Evolutionary conservation across 2,797 vertebrate species (phyloP), one percentile per base, ranked within the genome.

Genomic region (Microctenopoma steveboyesi): DNA sequence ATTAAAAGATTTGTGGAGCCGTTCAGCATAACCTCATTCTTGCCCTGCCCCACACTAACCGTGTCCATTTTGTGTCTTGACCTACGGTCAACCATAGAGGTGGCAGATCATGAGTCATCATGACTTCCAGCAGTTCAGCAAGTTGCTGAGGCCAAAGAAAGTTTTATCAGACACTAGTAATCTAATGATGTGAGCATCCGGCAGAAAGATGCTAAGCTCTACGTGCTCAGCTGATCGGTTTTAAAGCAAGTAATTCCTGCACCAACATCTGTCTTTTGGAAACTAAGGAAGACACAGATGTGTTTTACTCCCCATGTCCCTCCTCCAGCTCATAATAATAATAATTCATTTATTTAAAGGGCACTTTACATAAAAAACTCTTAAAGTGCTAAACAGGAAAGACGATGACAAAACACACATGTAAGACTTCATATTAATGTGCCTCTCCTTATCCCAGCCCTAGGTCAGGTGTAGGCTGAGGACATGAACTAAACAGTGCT

Each of bases 241-340:
- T 80, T 80, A 74, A 74, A 77, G 53, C 37, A 70, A 65, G 78
- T 78, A 64, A 83, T 62, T 79, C 72, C 70, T 54, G 18, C 35
- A 15, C 15, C 42, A 79, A 72, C 84, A 83, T 85, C 78, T 79
- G 76, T 75, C 68, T 25, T 58, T 49, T 58, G 60, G 14, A 65
- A 69, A 37, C 60, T 79, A 18, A 53, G 14, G 59, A 50, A 45
- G 53, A 40, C 35, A 25, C 16, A 54, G 30, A n/a, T 53, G 42
- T 28, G 49, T 30, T 49, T 39, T 39, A 6, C 43, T 50, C 43
- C 10, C 3, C 13, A 42, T 14, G 2, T 42, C 13, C 40, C 11
- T 42, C 12, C 3, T 11, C 39, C 39, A 11, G 12, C 39, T 40
- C 22, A 22, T 22, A 22, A 22, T 22, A 22, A 22, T 22, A 22